Evolutionary conservation across 2,888 invertebrate genomes (phyloP), one percentile per base, ranked within the genome.

Genomic region (Blera fallax): DNA sequence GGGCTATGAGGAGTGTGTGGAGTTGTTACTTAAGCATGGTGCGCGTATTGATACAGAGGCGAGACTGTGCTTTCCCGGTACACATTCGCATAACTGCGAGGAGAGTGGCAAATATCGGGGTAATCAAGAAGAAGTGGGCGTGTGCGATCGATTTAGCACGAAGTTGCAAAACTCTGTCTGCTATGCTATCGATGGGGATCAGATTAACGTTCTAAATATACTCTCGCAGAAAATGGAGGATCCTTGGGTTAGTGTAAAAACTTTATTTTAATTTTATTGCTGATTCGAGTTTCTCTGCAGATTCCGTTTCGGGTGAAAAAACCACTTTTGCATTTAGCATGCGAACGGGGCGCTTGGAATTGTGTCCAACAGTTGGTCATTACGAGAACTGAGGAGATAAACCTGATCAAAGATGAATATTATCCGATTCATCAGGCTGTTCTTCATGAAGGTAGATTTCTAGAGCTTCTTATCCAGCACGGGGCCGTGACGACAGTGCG

Each of bases 401-500:
- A 95, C 91, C 93, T 94, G 83, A 94, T 95, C 76, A 95, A 94
- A 90, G 95, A 95, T 89, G 96, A 96, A 91, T 95, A 95, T 90
- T 96, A 95, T 90, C 96, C 96, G n/a, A 94, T 96, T 78, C 95
- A 96, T 90, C 95, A 95, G 89, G 95, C 96, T 11, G 95, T 95
- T 16, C 93, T 95, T 27, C 96, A 96, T 90, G 95, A 95, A 87
- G 94, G 94, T 58, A 94, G 94, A 89, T 96, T 96, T 91, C 92
- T 95, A 58, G 94, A 95, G 89, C 90, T 94, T 80, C 91, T 95
- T 52, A 94, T 95, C 82, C 93, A 93, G 82, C 94, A 94, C 89
- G 95, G 95, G n/a, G 95, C 96, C 29, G 94, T 95, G 80, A 95
- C 95, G 0, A 95, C 94, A 5, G 95, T 95, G 2, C 92, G 94